phyloP scores from a whole-genome alignment of 2,888 invertebrate species.

The Saturnia pavonia region DNA sequence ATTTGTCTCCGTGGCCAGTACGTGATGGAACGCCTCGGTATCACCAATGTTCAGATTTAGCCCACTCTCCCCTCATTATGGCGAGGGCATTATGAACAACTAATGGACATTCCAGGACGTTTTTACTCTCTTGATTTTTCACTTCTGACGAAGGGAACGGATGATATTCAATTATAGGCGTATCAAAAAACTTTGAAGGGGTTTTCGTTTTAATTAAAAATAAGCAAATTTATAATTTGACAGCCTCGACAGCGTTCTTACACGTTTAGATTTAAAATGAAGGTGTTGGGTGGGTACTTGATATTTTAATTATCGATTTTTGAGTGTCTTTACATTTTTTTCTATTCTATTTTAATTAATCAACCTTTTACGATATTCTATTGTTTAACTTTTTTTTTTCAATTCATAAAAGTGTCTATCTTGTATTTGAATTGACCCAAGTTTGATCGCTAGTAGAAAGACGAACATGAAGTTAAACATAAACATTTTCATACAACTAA shows the following conservation, averaged over 20 bases:
- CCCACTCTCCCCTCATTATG: constrained; percentile 64
- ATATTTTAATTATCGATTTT: neutral
- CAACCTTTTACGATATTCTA: neutral
- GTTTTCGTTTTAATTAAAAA: constrained; percentile 8
- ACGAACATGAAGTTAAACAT: too few relatives aligned
- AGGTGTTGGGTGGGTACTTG: neutral
- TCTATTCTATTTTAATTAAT: neutral
- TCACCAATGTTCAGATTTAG: constrained; percentile 50
- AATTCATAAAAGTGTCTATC: too few relatives aligned
- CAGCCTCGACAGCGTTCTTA: neutral
- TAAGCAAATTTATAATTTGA: constrained; percentile 9
- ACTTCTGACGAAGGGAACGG: constrained; percentile 41
- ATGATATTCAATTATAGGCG: constrained; percentile 57
- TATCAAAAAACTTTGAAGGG: constrained; percentile 26
- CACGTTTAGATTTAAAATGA: neutral
- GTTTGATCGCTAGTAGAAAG: too few relatives aligned
- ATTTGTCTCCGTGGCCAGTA: constrained; percentile 39
- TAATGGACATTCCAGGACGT: constrained; percentile 64
- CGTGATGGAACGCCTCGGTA: constrained; percentile 60
- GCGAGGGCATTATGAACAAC: constrained; percentile 54
- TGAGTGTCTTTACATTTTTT: neutral
- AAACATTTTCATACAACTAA: too few relatives aligned
- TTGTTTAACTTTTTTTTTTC: neutral
- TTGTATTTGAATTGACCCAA: too few relatives aligned
- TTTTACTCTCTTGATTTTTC: constrained; percentile 55